Percentiles rank a stretch among this genome's conserved stretches.
These are phyloP conservation scores for Scatophagus argus DNA, from an alignment of 2,113 vertebrate species.

Conservation along the genomic window DNA sequence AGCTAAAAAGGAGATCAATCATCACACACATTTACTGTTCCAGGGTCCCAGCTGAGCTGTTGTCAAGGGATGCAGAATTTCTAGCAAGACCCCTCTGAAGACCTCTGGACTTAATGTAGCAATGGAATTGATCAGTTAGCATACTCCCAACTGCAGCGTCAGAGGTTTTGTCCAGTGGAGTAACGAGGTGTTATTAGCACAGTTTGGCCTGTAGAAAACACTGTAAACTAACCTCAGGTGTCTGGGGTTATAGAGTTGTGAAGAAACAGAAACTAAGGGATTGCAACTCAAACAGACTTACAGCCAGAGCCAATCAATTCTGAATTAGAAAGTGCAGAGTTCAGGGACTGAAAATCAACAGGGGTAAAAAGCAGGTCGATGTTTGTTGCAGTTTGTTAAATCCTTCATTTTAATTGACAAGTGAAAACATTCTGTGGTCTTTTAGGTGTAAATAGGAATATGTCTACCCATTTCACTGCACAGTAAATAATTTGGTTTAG, in stretches of 20 bases:
- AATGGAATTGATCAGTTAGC: constrained; percentile 7
- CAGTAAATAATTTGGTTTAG: neutral
- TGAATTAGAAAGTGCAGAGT: constrained; percentile 44
- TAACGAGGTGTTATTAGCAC: constrained; percentile 36
- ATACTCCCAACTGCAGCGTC: constrained; percentile 5
- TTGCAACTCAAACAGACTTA: constrained; percentile 24
- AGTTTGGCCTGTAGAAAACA: constrained; percentile 36
- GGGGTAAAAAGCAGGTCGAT: constrained; percentile 20
- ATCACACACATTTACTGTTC: constrained; percentile 9
- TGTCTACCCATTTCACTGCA: neutral
- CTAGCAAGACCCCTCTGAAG: neutral
- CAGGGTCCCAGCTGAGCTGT: neutral
- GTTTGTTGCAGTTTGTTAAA: constrained; percentile 35
- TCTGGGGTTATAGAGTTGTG: neutral
- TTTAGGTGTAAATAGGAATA: neutral
- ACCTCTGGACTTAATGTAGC: neutral
- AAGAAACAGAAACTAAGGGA: constrained; percentile 33
- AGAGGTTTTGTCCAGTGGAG: constrained; percentile 4
- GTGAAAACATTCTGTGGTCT: neutral
- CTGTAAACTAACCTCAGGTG: constrained; percentile 24
- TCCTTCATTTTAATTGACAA: neutral
- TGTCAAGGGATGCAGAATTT: constrained; percentile 2
- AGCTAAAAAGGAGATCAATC: neutral
- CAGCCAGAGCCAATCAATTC: constrained; percentile 52
- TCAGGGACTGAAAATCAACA: constrained; percentile 34